Base-by-base conservation (phyloP, 2,113 vertebrate genomes). In the Tenebrosternarchus preto region DNA sequence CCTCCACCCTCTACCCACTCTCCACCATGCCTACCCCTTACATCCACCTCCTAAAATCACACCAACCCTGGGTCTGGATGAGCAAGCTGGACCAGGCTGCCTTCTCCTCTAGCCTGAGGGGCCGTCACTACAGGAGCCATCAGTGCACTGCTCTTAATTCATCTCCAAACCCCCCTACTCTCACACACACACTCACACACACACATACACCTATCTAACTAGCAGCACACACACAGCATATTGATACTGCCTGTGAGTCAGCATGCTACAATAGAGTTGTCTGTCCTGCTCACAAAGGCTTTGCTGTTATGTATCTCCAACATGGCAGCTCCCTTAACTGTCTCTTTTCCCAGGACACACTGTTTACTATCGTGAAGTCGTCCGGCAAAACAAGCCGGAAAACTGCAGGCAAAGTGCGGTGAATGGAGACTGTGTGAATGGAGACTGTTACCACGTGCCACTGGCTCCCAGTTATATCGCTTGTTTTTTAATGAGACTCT, bases 81-180 rank as follows among this genome's bases (percentile, higher is more conserved):
- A 61, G 64, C 27, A 24, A 70, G 82, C 11, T 50, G 43, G 9
- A 1, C 29, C 22, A 17, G 43, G 55, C 66, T 57, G 55, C 24
- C 39, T 27, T 66, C 19, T 74, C 31, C 61, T 27, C 60, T 43
- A 67, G 78, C 78, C 78, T 73, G 60, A 74, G 80, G 75, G 46
- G 61, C 69, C 50, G 50, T 59, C 71, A 67, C 61, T 46, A 78
- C 68, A 73, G 50, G 79, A 80, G 53, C 61, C 71, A 68, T 68
- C 76, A 73, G 33, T 59, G 63, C 69, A 78, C 57, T 73, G 69
- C 76, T 78, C 71, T 73, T 82, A 78, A 78, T 82, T 82, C 69
- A 78, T 73, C 76, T 72, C 29, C 31, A 43, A 70, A 74, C 29
- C 29, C 80, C 66, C 64, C 66, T 17, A 11, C 6, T 60, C 53